These are phyloP conservation scores for Drosophila pectinifera DNA, from an alignment of 1,140 invertebrate species.

Conservation along the genomic window DNA sequence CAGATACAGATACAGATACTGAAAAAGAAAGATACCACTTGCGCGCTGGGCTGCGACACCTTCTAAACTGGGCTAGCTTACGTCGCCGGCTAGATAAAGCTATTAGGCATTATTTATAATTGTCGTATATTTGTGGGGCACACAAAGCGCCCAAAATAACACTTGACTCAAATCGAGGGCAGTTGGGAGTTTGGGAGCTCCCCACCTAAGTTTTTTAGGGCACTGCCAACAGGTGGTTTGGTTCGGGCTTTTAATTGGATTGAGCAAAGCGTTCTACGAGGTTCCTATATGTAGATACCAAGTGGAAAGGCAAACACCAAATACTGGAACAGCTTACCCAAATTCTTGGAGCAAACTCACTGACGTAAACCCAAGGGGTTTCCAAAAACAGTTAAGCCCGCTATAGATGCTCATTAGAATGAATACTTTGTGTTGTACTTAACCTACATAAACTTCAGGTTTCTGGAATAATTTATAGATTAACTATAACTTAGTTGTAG, in stretches of 20 bases:
- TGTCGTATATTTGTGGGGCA: constrained; percentile 60
- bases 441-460: not conserved
- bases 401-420: not conserved
- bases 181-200: constrained; percentile 7
- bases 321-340: constrained; percentile 15
- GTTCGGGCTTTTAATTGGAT: constrained; percentile 62
- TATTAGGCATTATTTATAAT: constrained; percentile 67
- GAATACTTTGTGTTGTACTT: not conserved
- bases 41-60: constrained; percentile 25
- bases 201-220: constrained; percentile 38
- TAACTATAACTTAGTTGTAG: not conserved
- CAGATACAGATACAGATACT: constrained; percentile 30
- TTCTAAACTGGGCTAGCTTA: constrained; percentile 32
- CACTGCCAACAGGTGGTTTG: constrained; percentile 40
- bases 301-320: constrained; percentile 46
- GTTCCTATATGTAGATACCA: constrained; percentile 22
- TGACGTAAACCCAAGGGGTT: constrained; percentile 18
- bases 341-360: constrained; percentile 13
- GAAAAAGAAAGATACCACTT: constrained; percentile 24
- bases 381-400: not conserved
- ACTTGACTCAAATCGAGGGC: constrained; percentile 70
- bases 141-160: constrained; percentile 60
- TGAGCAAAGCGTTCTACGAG: constrained; percentile 43
- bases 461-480: not conserved
- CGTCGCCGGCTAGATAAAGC: constrained; percentile 42